Conservation (phyloP, 2,888 invertebrate species). For the Andrena bucephala region DNA sequence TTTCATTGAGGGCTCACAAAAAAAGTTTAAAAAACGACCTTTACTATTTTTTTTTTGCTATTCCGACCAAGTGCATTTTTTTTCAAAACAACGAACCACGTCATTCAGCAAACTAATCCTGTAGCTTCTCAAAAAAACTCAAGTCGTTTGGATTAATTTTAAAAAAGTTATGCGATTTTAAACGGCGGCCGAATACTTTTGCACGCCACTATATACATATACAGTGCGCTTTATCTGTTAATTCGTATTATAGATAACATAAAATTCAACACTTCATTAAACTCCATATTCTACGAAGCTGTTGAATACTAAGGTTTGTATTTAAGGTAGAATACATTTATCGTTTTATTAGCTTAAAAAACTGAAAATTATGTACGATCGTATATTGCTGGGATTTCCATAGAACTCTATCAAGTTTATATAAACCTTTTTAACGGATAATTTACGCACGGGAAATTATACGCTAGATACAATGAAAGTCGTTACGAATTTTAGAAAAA, state of each 20-base stretch:
- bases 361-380: conserved; percentile 16
- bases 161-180: too few relatives aligned
- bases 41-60: too few relatives aligned
- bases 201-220: too few relatives aligned
- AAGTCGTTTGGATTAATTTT: too few relatives aligned
- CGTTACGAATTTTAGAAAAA: conserved; percentile 38
- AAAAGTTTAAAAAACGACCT: too few relatives aligned
- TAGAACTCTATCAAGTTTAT: background rate
- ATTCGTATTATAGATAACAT: conserved; percentile 1
- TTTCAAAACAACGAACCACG: too few relatives aligned
- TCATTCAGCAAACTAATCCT: too few relatives aligned
- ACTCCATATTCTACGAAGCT: too few relatives aligned
- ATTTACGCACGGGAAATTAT: background rate
- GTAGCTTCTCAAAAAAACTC: too few relatives aligned
- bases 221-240: background rate
- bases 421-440: background rate
- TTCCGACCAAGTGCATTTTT: too few relatives aligned
- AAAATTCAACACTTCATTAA: background rate
- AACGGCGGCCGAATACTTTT: too few relatives aligned
- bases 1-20: too few relatives aligned
- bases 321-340: conserved; percentile 15
- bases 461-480: conserved; percentile 5
- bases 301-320: conserved; percentile 23
- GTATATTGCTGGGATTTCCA: conserved; percentile 12
- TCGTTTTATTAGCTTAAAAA: background rate